Conservation (phyloP, 2,113 vertebrate genomes). For the Sterna hirundo region DNA sequence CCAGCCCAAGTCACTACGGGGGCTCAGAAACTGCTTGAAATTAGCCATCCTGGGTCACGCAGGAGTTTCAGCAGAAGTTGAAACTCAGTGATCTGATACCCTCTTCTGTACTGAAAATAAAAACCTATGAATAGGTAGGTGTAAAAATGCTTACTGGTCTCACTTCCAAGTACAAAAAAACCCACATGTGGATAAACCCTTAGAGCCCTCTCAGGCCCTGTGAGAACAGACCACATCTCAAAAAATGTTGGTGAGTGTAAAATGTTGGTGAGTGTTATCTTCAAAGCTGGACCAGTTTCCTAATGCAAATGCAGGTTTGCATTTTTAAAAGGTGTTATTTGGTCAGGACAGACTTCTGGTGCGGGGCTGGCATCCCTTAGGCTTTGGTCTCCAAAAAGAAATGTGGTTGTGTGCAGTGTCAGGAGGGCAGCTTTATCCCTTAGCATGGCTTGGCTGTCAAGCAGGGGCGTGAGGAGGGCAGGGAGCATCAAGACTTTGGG, state of each 20-base stretch:
- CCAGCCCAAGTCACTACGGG: not conserved
- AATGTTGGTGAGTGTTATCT: rapidly evolving
- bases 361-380: not conserved
- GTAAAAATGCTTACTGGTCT: constrained; percentile 22
- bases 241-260: not conserved
- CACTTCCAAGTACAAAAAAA: constrained; percentile 4
- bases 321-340: not conserved
- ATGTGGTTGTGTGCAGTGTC: not conserved
- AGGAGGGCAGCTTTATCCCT: not conserved
- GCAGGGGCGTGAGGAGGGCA: not conserved
- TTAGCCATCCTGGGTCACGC: not conserved
- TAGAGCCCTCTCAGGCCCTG: not conserved
- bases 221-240: not conserved
- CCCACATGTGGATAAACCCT: not conserved
- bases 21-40: constrained; percentile 27
- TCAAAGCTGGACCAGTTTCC: not conserved
- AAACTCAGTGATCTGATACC: constrained; percentile 23
- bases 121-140: constrained; percentile 11
- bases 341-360: not conserved
- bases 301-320: not conserved
- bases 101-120: constrained; percentile 27
- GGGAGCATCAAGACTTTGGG: not conserved
- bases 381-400: not conserved
- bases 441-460: not conserved
- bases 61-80: constrained; percentile 35